Conservation (phyloP, 2,888 invertebrate species). For the Eumerus sabulonum region DNA sequence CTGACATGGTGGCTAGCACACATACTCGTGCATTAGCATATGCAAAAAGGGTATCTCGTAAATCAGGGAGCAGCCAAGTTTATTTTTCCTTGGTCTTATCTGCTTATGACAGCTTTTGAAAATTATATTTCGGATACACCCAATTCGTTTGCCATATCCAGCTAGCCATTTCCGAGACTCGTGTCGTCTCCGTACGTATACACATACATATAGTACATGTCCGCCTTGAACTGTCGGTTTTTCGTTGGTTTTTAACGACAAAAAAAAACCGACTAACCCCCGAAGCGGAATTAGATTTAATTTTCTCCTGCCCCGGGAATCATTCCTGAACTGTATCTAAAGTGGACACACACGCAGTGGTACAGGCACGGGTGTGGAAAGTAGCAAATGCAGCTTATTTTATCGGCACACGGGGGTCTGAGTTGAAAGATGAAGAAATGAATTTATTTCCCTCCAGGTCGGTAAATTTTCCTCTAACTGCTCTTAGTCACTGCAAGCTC, state of each 20-base stretch:
- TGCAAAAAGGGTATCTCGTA: conserved; percentile 65
- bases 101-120: conserved; percentile 68
- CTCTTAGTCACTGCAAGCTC: conserved; percentile 34
- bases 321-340: conserved; percentile 49
- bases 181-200: conserved; percentile 31
- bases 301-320: conserved; percentile 32
- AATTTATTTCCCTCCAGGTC: conserved; percentile 57
- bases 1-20: not conserved
- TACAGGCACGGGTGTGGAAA: not conserved
- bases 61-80: conserved; percentile 59
- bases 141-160: not conserved
- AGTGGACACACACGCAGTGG: conserved; percentile 43
- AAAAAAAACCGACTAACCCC: conserved; percentile 15
- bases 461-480: conserved; percentile 23
- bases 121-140: conserved; percentile 48
- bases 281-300: conserved; percentile 45
- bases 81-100: conserved; percentile 66
- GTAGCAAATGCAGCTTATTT: conserved; percentile 20
- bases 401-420: conserved; percentile 11
- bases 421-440: conserved; percentile 54
- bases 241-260: conserved; percentile 17
- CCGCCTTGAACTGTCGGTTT: conserved; percentile 8
- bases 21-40: conserved; percentile 59
- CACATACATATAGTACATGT: conserved; percentile 14
- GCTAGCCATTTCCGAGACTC: too few species aligned